Evolutionary conservation across 2,797 vertebrate species (phyloP).

Genomic region (Hipposideros larvatus): DNA sequence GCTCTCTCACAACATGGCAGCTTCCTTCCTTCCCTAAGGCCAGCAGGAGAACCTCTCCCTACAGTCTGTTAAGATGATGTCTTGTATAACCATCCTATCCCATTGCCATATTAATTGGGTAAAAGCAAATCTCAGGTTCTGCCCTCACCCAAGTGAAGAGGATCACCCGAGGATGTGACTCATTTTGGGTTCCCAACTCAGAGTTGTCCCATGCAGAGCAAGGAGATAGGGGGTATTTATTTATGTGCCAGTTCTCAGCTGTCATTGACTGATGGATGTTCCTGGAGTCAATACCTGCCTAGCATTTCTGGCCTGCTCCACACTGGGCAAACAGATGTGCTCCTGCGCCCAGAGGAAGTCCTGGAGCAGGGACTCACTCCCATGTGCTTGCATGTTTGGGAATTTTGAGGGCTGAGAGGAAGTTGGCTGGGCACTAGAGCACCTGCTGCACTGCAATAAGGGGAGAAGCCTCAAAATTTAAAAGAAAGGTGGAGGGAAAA

Average conservation of each 20-base stretch:
- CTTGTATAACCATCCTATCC: background rate
- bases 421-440: background rate
- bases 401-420: background rate
- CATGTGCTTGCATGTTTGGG: background rate
- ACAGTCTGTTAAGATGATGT: background rate
- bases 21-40: background rate
- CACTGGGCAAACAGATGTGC: background rate
- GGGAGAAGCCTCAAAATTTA: background rate
- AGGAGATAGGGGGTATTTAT: background rate
- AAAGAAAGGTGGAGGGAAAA: background rate
- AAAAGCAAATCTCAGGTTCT: background rate
- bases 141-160: background rate
- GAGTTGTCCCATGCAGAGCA: background rate
- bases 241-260: background rate
- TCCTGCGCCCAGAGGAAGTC: background rate
- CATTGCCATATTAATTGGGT: background rate
- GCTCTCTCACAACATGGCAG: background rate
- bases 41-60: background rate
- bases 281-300: background rate
- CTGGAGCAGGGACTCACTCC: background rate
- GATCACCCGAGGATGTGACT: background rate
- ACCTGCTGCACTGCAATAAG: background rate
- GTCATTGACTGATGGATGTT: background rate
- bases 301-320: background rate
- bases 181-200: background rate